These are phyloP conservation scores for Amiota mariae DNA, from an alignment of 2,888 invertebrate genomes.

Conservation along the genomic window DNA sequence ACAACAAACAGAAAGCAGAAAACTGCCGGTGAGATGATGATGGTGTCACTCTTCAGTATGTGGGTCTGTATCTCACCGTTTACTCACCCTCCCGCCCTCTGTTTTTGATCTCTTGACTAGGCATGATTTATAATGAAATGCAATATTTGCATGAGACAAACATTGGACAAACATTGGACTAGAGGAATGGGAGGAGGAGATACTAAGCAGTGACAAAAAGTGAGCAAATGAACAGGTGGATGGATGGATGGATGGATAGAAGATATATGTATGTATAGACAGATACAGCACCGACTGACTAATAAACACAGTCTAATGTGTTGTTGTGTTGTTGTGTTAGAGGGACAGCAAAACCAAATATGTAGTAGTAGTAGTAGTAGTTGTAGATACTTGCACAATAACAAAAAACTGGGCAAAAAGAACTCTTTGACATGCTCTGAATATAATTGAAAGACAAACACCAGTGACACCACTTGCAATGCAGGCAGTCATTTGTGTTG, in stretches of 20 bases:
- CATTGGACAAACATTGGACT: background rate
- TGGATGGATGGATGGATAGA: background rate
- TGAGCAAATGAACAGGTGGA: slow-evolving; percentile 18
- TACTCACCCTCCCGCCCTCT: background rate
- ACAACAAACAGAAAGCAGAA: no score
- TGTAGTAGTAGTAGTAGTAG: background rate
- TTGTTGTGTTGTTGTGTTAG: no score
- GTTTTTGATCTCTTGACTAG: background rate
- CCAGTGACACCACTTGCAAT: slow-evolving; percentile 10
- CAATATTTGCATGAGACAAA: slow-evolving; percentile 24
- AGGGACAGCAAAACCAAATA: no score
- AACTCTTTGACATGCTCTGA: slow-evolving; percentile 64
- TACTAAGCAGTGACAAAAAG: no score
- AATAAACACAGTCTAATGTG: no score
- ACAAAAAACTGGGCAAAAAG: slow-evolving; percentile 11
- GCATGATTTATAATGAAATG: slow-evolving; percentile 26
- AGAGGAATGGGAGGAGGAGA: background rate
- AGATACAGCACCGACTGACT: no score
- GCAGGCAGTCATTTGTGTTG: no score
- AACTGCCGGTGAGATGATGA: no score
- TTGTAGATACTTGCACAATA: background rate
- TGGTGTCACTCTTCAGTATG: background rate
- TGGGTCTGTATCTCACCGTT: background rate
- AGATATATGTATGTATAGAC: no score
- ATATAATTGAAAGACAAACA: slow-evolving; percentile 44